A percentile compares a stretch with the other conserved stretches of the same genome.
phyloP scores from a whole-genome alignment of 2,113 vertebrate species.

The Sterrhoptilus dennistouni region DNA sequence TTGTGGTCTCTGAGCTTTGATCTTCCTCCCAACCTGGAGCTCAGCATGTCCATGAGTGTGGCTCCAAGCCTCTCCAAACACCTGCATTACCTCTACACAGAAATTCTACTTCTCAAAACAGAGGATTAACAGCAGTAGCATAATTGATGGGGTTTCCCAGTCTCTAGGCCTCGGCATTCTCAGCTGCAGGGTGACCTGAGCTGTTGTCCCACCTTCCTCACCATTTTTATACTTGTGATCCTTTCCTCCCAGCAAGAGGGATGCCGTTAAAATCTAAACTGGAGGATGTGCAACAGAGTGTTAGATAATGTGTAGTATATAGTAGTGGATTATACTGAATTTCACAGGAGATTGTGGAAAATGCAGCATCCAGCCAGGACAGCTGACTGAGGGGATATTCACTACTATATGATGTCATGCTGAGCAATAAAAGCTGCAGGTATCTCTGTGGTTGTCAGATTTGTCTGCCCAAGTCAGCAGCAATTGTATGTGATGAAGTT shows the following conservation, averaged over 20 bases:
- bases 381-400: not conserved
- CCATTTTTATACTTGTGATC: not conserved
- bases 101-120: not conserved
- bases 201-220: not conserved
- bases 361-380: not conserved
- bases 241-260: not conserved
- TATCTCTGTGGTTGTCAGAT: fast-evolving
- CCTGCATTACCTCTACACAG: fast-evolving
- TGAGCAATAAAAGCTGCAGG: not conserved
- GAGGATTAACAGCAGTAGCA: not conserved
- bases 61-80: not conserved
- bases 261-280: not conserved
- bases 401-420: fast-evolving
- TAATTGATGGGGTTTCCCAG: not conserved
- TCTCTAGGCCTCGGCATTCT: not conserved
- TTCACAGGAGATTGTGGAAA: not conserved
- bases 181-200: not conserved
- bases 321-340: not conserved
- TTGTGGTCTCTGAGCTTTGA: not conserved
- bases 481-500: fast-evolving
- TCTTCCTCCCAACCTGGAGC: not conserved
- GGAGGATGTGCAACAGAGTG: not conserved
- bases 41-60: not conserved
- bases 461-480: not conserved
- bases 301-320: not conserved